Percentiles rank a stretch among this genome's conserved stretches.
These are phyloP conservation scores for Zhuqinia jingwanae DNA, from an alignment of 2,888 invertebrate genomes.

Conservation along the genomic window DNA sequence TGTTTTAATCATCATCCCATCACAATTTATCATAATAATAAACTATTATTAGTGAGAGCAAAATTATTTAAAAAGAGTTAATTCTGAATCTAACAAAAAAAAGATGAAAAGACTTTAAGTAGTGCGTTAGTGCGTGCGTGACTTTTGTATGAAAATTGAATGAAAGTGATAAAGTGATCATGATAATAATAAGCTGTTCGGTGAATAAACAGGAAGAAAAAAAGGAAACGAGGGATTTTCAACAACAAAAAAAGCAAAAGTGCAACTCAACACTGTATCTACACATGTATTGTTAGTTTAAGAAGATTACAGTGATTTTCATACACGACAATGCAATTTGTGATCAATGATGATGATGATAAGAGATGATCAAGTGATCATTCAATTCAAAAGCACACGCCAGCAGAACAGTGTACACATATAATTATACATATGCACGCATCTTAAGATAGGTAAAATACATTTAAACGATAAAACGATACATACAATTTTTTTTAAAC, in stretches of 20 bases:
- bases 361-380: constrained; percentile 24
- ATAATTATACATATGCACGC: not conserved
- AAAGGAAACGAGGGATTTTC: constrained; percentile 22
- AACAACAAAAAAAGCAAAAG: constrained; percentile 50
- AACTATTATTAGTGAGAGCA: no score
- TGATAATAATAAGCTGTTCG: constrained; percentile 7
- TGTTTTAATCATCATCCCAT: constrained; percentile 41
- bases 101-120: no score
- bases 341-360: constrained; percentile 6
- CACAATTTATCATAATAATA: no score
- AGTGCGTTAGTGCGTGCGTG: constrained; percentile 60
- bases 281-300: no score
- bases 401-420: no score
- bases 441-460: not conserved
- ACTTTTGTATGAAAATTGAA: constrained; percentile 56
- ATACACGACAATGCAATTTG: constrained; percentile 1
- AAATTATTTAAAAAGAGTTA: no score
- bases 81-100: no score
- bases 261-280: constrained; percentile 20
- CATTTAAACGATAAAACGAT: not conserved
- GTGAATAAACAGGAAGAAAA: not conserved
- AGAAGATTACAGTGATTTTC: not conserved
- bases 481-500: no score
- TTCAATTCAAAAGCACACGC: constrained; percentile 23
- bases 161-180: no score